Evolutionary conservation across 2,888 invertebrate species (phyloP), one percentile per base, ranked within the genome.

Genomic region (Tortricodes alternella): DNA sequence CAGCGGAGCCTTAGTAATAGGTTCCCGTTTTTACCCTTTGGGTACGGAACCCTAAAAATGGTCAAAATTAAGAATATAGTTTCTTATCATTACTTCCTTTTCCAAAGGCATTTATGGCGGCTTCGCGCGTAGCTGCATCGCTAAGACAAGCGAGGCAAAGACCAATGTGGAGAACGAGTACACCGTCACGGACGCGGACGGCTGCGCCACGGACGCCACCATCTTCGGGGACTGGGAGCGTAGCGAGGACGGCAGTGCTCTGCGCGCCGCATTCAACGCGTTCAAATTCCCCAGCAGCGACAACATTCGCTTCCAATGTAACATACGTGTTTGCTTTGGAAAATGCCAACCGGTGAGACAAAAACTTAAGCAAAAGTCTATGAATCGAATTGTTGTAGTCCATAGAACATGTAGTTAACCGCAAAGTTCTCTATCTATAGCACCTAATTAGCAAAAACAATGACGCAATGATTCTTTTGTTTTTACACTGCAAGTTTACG

Each of bases 231-330:
- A 98, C 78, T 98, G 98, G 98, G 95, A 96, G 67, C 95, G 97
- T 73, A 96, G 96, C 76, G 93, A 95, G 15, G 96, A 97, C 60
- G 95, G 95, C 46, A 96, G 96, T 78, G 95, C 96, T 15, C 86
- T 98, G 49, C 91, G 96, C 76, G 97, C 97, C 62, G 94, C 95
- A 68, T 98, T 98, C 85, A 97, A 97, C 78, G 98, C 97, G 2
- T 98, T 98, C 83, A 98, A 98, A 78, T 98, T 98, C 93, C 98
- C 98, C 0, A 96, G 96, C 70, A 97, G 97, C 74, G 97, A 98
- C 74, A 97, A 96, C 74, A 97, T 98, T 70, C 91, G 96, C 83
- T 98, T 98, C 96, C 98, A 98, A 83, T 98, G 98, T 82, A 98
- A 98, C 81, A 97, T 98, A 71, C 93, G 97, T 59, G 97, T 98